Conservation (phyloP, 2,797 vertebrate genomes). For the Danionella dracula region DNA sequence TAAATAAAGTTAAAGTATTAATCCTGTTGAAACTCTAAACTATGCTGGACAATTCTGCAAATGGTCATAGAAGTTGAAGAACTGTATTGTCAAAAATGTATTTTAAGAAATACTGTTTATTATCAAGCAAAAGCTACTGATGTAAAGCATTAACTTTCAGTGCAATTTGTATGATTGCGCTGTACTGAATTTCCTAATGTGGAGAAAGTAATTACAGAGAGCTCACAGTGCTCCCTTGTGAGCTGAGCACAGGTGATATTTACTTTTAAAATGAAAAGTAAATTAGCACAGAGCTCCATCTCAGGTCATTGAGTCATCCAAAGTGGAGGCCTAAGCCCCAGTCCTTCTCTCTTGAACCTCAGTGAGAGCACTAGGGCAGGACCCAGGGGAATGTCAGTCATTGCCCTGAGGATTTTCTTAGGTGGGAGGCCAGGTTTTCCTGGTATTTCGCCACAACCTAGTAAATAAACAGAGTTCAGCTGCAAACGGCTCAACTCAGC, state of each 20-base stretch:
- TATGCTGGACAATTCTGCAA: no score
- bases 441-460: slow-evolving; percentile 44
- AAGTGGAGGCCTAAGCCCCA: neutral
- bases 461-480: slow-evolving; percentile 49
- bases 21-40: no score
- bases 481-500: slow-evolving; percentile 32
- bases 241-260: neutral
- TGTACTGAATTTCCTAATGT: neutral
- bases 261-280: slow-evolving; percentile 8
- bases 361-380: slow-evolving; percentile 34
- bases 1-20: no score
- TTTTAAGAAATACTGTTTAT: no score
- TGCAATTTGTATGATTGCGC: neutral
- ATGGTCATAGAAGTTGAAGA: no score
- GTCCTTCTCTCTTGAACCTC: slow-evolving; percentile 7
- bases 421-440: slow-evolving; percentile 43
- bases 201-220: neutral
- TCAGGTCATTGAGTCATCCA: slow-evolving; percentile 10
- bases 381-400: slow-evolving; percentile 53
- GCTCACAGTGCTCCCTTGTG: neutral
- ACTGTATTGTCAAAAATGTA: no score
- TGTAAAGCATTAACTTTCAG: neutral
- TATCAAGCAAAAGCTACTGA: neutral
- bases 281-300: slow-evolving; percentile 3
- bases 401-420: slow-evolving; percentile 41